A percentile compares a stretch with the other conserved stretches of the same genome.
Evolutionary conservation across 2,888 invertebrate species (phyloP).

Genomic region (Dasysyrphus albostriatus): DNA sequence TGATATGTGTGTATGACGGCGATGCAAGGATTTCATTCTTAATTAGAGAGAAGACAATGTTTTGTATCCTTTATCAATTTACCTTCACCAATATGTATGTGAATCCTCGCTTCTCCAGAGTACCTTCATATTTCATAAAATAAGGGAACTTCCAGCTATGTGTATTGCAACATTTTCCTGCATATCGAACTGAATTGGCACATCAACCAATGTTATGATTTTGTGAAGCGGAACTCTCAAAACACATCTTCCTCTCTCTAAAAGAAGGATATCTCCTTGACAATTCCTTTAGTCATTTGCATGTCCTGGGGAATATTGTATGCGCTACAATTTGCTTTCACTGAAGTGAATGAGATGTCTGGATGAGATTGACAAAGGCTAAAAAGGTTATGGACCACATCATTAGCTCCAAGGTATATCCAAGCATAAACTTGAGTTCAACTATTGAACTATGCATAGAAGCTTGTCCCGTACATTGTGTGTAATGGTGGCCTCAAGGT

Average conservation of each 20-base stretch:
- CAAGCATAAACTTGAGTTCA: not conserved
- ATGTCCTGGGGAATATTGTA: slow-evolving; percentile 11
- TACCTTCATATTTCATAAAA: not conserved
- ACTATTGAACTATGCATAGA: not conserved
- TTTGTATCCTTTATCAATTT: slow-evolving; percentile 15
- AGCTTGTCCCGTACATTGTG: not conserved
- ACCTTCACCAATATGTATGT: not conserved
- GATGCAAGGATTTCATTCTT: slow-evolving; percentile 29
- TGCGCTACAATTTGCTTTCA: not conserved
- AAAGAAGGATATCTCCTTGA: slow-evolving; percentile 10
- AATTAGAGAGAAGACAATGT: slow-evolving; percentile 59
- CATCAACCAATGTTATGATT: slow-evolving; percentile 29
- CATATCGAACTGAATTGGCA: slow-evolving; percentile 29
- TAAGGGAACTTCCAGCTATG: not conserved
- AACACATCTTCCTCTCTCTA: not conserved
- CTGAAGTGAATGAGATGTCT: slow-evolving; percentile 27
- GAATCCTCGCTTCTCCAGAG: not conserved
- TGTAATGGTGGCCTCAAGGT: not conserved
- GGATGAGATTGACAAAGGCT: slow-evolving; percentile 30
- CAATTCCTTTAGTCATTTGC: slow-evolving; percentile 26
- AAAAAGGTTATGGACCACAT: slow-evolving; percentile 26
- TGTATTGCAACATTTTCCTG: slow-evolving; percentile 17
- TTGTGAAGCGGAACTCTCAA: slow-evolving; percentile 3
- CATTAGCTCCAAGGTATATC: not conserved
- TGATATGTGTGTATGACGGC: not conserved